Base-by-base conservation (phyloP, 2,888 invertebrate species). In the Exephanes ischioxanthus region DNA sequence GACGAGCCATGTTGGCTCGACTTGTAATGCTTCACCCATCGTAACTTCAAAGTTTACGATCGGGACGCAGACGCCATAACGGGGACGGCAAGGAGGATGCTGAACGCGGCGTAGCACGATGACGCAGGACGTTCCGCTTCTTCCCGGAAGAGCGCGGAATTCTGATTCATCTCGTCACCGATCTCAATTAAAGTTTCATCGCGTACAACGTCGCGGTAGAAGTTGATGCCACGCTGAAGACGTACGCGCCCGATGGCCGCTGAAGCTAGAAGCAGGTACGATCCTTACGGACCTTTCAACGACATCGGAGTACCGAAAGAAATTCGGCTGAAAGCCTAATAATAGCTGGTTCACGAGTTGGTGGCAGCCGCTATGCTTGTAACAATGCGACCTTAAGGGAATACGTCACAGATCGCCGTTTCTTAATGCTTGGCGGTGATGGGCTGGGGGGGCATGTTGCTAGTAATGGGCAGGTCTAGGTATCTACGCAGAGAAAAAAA, bases 31-130 rank as follows among this genome's bases (percentile, higher is more conserved):
- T 66, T 67, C 71, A 81, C 86, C 41, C 87, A 61, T 77, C 77
- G 63, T 81, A 86, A 85, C 84, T 83, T 83, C 86, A 72, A 83
- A 86, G 80, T 78, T 80, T 86, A 86, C 80, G 68, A 48, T 41
- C n/a, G 22, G 51, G 33, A 58, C 72, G 30, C 45, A 67, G 77
- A 45, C 51, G 83, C 53, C 48, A 33, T 19, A 51, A 67, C 33
- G 30, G 16, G 55, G 66, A 55, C 53, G 71, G 41, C 26, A 4
- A 70, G 30, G 48, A 61, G 26, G 61, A 68, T 14, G 48, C 45
- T 41, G 78, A 41, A 71, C 11, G 61, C 37, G 41, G 14, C 53
- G 14, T 33, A 4, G 11, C 68, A 76, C 41, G 30, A 70, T 45
- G 61, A 61, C 51, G 22, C 68, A 14, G 78, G 45, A 14, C 33